Base-by-base conservation (phyloP, 1,140 invertebrate genomes). In the Coptotermes formosanus region DNA sequence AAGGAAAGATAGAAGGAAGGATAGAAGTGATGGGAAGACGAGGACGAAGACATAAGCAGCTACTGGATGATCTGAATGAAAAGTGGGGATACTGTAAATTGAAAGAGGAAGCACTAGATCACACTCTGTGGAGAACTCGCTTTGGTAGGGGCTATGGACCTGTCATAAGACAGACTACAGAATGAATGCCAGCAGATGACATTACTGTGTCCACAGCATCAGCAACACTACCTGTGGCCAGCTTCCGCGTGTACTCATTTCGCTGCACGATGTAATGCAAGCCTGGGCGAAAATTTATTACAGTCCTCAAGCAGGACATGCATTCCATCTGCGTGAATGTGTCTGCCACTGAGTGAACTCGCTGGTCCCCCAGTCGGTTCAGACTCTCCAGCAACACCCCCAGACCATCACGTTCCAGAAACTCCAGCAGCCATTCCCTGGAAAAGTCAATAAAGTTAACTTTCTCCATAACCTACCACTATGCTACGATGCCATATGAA, bases 281-380 rank as follows among this genome's bases (percentile, higher is more conserved):
- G 19, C 92, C 92, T 30, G 90, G 89, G 86, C 90, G 90, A 1
- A 91, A 92, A 88, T 93, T 93, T 88, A 93, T 91, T 32, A 93
- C 90, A 2, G 91, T 90, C 85, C 91, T 90, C 84, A 93, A 88
- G 86, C 92, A 92, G 8, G 88, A 86, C 8, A 93, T 90, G 87
- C 91, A 91, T 86, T 93, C 91, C 48, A 93, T 87, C 87, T 92
- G 90, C 23, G 91, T 86, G 32, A 92, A 85, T n/a, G 91, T 91
- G 69, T 91, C 91, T 16, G 90, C 88, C 43, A 93, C 87, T 86
- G 87, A 90, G 43, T 89, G 89, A 4, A 88, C 87, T 87, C 87
- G 87, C 23, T 89, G 87, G 52, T 48, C 52, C 3, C 87, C 87
- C 48, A 92, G 87, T 16, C 89, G 89, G 48, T 91, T 90, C 86